Conservation (phyloP, 2,113 vertebrate species). For the Dasypus novemcinctus region DNA sequence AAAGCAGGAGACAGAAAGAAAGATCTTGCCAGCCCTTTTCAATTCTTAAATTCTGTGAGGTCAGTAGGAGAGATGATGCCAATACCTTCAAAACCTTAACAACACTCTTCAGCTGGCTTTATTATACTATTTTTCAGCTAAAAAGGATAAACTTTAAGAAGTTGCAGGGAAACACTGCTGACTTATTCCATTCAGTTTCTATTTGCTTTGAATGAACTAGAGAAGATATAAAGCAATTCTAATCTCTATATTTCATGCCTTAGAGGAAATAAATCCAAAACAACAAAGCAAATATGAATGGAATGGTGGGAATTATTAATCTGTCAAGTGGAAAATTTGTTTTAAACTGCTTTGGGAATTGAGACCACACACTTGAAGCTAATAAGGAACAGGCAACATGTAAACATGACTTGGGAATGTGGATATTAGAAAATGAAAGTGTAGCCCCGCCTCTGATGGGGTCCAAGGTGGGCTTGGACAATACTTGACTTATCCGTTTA, state of each 20-base stretch:
- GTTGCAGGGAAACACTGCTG: not conserved
- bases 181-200: constrained; percentile 29
- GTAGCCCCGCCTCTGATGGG: not conserved
- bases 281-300: constrained; percentile 23
- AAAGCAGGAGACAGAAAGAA: not conserved
- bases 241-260: not conserved
- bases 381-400: not conserved
- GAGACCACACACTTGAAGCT: not conserved
- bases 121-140: not conserved
- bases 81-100: not conserved
- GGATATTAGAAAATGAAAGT: not conserved
- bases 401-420: not conserved
- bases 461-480: not conserved
- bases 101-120: not conserved
- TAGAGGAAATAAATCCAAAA: constrained; percentile 40
- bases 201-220: constrained; percentile 10
- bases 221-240: not conserved
- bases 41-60: not conserved
- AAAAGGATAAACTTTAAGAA: constrained; percentile 43
- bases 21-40: not conserved
- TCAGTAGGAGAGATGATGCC: not conserved
- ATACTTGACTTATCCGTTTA: not conserved
- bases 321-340: not conserved
- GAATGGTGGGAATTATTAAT: not conserved
- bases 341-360: not conserved